A percentile compares a stretch with the other conserved stretches of the same genome.
Evolutionary conservation across 1,140 invertebrate genomes (phyloP).

Genomic region (Arctopsyche grandis): DNA sequence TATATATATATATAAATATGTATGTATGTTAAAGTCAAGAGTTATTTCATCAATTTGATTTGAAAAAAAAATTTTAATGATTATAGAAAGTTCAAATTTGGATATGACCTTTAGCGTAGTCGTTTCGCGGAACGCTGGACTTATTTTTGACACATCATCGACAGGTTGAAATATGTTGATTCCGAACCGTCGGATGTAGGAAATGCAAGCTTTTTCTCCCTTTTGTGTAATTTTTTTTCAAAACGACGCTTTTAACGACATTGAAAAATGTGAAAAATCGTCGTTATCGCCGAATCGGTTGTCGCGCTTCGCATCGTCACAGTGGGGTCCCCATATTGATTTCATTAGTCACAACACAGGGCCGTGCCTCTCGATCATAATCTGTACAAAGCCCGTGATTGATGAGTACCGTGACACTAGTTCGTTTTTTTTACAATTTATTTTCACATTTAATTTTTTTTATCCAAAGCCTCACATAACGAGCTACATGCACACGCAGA

Average conservation of each 20-base stretch:
- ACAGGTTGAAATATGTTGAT: too few relatives aligned
- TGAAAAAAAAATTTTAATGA: too few relatives aligned
- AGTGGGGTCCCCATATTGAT: conserved; percentile 43
- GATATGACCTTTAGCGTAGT: too few relatives aligned
- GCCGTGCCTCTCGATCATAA: conserved; percentile 38
- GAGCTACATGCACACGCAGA: not conserved
- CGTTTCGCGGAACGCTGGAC: too few relatives aligned
- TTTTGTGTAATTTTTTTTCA: too few relatives aligned
- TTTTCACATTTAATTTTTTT: not conserved
- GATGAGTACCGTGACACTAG: conserved; percentile 49
- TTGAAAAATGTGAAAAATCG: too few relatives aligned
- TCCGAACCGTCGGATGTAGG: too few relatives aligned
- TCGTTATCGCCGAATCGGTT: too few relatives aligned
- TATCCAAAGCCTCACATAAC: not conserved
- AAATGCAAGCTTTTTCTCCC: too few relatives aligned
- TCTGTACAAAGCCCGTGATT: conserved; percentile 47
- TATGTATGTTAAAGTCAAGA: not conserved
- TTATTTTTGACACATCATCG: too few relatives aligned
- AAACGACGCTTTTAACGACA: too few relatives aligned
- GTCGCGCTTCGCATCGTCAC: not conserved
- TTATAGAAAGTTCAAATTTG: too few relatives aligned
- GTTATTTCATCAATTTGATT: not conserved
- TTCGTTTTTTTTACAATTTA: conserved; percentile 34
- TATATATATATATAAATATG: not conserved
- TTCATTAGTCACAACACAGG: conserved; percentile 50